Evolutionary conservation across 1,140 invertebrate genomes (phyloP).

Genomic region (Drosophila punjabiensis): DNA sequence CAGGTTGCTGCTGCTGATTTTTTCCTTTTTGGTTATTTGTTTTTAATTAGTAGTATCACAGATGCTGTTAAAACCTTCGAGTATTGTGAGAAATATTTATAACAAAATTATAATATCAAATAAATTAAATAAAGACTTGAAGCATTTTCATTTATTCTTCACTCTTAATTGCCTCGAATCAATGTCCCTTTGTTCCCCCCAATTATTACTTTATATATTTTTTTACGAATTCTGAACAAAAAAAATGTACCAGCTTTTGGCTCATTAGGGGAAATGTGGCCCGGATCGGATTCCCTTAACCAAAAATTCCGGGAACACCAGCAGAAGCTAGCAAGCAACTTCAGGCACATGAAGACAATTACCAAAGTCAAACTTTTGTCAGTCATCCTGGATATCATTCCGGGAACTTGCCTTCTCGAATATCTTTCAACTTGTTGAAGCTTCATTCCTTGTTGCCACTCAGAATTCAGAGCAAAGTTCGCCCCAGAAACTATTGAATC

Average conservation of each 20-base stretch:
- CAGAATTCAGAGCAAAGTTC: slow-evolving; percentile 1
- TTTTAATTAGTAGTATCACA: slow-evolving; percentile 23
- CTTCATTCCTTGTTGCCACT: background rate
- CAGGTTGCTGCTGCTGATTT: background rate
- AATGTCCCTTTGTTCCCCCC: background rate
- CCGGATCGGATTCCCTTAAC: background rate
- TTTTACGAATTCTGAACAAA: background rate
- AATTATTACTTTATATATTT: background rate
- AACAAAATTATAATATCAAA: background rate
- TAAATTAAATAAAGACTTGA: background rate
- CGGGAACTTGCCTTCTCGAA: slow-evolving; percentile 5
- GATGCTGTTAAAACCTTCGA: background rate
- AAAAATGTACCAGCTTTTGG: background rate
- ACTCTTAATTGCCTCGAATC: background rate
- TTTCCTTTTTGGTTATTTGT: slow-evolving; percentile 1
- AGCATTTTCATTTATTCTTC: too few species aligned
- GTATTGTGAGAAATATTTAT: background rate
- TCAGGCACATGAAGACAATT: slow-evolving; percentile 31
- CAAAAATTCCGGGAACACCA: slow-evolving; percentile 4
- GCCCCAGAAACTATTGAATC: slow-evolving; percentile 23
- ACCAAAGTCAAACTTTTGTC: slow-evolving; percentile 27
- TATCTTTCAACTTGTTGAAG: slow-evolving; percentile 24
- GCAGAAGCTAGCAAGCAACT: background rate
- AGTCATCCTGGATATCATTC: slow-evolving; percentile 22
- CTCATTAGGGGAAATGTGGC: background rate